Conservation (phyloP, 2,797 vertebrate species). For the Dryobates pubescens region DNA sequence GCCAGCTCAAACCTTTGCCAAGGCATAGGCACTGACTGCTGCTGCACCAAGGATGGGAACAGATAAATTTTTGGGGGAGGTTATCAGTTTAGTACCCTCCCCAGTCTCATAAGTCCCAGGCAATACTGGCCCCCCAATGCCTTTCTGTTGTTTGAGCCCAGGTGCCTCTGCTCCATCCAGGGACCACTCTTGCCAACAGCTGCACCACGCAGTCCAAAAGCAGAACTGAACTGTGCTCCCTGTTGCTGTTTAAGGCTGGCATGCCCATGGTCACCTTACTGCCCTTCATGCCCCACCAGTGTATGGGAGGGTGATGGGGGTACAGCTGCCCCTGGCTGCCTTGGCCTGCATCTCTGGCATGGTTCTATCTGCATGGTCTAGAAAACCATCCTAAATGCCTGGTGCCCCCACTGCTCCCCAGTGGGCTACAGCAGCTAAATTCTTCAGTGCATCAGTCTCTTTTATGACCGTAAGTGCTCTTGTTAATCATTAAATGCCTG, state of each 20-base stretch:
- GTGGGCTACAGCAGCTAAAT: too few species aligned
- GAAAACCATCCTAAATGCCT: neutral
- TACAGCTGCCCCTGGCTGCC: neutral
- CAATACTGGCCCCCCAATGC: neutral
- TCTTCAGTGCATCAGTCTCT: neutral
- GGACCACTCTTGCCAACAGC: rapidly evolving
- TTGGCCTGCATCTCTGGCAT: neutral
- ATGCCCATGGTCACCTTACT: neutral
- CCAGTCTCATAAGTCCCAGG: neutral
- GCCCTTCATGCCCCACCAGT: neutral
- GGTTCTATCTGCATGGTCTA: neutral
- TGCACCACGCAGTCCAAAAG: rapidly evolving
- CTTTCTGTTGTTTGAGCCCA: neutral
- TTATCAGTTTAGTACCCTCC: neutral
- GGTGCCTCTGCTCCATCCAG: neutral
- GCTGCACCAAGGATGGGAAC: neutral
- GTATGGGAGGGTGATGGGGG: rapidly evolving
- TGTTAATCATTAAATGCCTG: neutral
- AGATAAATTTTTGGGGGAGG: neutral
- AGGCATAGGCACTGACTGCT: neutral
- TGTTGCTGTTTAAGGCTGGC: neutral
- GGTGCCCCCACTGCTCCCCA: too few species aligned
- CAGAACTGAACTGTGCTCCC: rapidly evolving
- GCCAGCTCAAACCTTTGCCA: neutral
- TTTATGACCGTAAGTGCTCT: neutral